These are phyloP conservation scores for Coelogynopora nodosa DNA, from an alignment of 2,888 invertebrate genomes.

Conservation along the genomic window DNA sequence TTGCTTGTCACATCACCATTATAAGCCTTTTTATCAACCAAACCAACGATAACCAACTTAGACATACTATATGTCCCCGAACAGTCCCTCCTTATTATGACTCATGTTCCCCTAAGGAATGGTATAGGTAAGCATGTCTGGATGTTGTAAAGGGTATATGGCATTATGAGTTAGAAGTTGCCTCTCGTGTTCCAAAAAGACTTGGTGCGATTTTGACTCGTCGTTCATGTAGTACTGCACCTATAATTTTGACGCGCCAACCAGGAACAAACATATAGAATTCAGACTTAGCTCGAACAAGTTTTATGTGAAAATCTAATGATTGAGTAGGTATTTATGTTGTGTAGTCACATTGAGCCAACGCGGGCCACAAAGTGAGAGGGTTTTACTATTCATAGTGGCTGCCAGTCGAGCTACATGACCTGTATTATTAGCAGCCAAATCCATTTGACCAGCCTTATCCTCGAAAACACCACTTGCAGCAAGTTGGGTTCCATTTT, in stretches of 20 bases:
- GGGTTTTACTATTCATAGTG: neutral
- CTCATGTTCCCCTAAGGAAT: neutral
- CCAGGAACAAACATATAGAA: neutral
- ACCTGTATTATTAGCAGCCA: neutral
- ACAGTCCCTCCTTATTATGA: neutral
- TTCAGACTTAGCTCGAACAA: neutral
- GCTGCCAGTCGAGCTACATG: neutral
- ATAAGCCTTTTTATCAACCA: conserved; percentile 6
- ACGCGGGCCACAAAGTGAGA: neutral
- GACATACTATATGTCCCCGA: neutral
- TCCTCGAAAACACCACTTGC: neutral
- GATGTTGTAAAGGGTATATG: neutral
- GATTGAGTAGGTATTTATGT: neutral
- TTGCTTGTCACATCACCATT: neutral
- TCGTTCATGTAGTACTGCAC: neutral
- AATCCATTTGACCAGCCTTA: neutral
- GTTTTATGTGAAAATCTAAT: neutral
- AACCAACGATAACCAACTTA: neutral
- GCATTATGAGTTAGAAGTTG: conserved; percentile 6
- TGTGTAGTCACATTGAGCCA: neutral
- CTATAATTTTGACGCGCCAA: neutral
- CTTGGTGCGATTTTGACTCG: neutral
- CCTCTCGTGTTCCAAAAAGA: neutral
- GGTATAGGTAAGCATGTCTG: conserved; percentile 7
- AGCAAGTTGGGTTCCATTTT: neutral